Evolutionary conservation across 2,888 invertebrate species (phyloP).

Genomic region (Noctua janthe): DNA sequence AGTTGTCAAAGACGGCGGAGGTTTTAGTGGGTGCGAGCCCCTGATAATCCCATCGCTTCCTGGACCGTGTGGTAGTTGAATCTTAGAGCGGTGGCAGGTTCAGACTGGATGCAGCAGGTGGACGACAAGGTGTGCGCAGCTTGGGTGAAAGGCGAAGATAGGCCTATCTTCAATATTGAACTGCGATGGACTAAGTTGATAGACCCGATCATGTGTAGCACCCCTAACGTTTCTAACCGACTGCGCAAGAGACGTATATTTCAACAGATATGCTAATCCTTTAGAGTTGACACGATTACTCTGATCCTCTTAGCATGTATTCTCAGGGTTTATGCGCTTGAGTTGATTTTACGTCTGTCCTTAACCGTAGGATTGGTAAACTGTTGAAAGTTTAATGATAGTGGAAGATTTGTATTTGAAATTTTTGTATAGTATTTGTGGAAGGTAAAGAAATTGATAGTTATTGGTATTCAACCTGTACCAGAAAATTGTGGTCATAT

Average conservation of each 20-base stretch:
- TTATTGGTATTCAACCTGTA: neutral
- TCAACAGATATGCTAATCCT: slow-evolving; percentile 42
- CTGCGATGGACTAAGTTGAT: neutral
- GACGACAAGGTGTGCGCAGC: neutral
- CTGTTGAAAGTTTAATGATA: neutral
- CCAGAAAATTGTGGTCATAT: neutral
- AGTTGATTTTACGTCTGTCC: slow-evolving; percentile 51
- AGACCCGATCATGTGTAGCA: neutral
- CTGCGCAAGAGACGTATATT: slow-evolving; percentile 33
- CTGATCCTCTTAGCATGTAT: slow-evolving; percentile 47
- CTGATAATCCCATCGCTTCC: too few relatives aligned
- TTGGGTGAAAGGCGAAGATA: too few relatives aligned
- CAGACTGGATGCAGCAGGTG: neutral
- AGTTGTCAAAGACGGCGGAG: too few relatives aligned
- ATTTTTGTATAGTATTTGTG: neutral
- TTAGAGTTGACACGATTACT: slow-evolving; percentile 53
- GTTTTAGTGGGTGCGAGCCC: too few relatives aligned
- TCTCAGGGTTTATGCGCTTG: slow-evolving; percentile 33
- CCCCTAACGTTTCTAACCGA: slow-evolving; percentile 28
- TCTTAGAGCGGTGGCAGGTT: too few relatives aligned
- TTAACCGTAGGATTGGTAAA: slow-evolving; percentile 4
- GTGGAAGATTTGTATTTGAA: neutral
- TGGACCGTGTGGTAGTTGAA: too few relatives aligned
- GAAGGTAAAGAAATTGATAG: neutral
- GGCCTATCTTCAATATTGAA: neutral